These are phyloP conservation scores for Drosophila ficusphila DNA, from an alignment of 1,140 invertebrate species.

Conservation along the genomic window DNA sequence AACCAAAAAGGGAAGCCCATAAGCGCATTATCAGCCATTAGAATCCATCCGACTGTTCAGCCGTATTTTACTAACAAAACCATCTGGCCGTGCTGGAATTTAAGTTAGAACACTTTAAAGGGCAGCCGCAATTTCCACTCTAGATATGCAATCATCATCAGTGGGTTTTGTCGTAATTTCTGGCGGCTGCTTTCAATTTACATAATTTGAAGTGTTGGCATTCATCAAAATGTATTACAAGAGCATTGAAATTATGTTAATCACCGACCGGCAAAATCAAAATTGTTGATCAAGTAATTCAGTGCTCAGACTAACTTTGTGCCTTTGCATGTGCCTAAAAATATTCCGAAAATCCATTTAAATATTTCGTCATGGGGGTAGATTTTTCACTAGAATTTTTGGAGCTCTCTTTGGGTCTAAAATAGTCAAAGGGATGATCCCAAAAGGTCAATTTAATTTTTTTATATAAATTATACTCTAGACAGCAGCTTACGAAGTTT, in stretches of 20 bases:
- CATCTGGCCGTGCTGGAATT: background rate
- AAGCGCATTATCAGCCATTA: slow-evolving; percentile 35
- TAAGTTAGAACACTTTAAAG: slow-evolving; percentile 19
- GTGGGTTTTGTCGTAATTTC: slow-evolving; percentile 9
- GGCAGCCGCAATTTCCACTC: background rate
- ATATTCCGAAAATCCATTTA: slow-evolving; percentile 1
- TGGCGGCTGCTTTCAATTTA: slow-evolving; percentile 20
- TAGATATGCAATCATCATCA: slow-evolving; percentile 28
- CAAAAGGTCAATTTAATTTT: slow-evolving; percentile 17
- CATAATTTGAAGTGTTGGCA: slow-evolving; percentile 37
- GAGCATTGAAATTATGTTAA: slow-evolving; percentile 44
- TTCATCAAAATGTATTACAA: slow-evolving; percentile 13
- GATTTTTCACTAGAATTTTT: too few relatives aligned
- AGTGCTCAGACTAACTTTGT: background rate
- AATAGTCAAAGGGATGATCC: too few relatives aligned
- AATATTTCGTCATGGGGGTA: slow-evolving; percentile 2
- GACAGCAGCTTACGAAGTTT: too few relatives aligned
- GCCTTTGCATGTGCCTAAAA: background rate
- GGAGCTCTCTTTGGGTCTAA: too few relatives aligned
- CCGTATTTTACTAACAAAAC: background rate
- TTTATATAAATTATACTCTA: background rate
- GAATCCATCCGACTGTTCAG: background rate
- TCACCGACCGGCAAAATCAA: slow-evolving; percentile 28
- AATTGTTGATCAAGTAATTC: slow-evolving; percentile 29
- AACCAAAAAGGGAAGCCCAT: slow-evolving; percentile 27